phyloP scores from a whole-genome alignment of 2,888 invertebrate species.

The Colostygia pectinataria region DNA sequence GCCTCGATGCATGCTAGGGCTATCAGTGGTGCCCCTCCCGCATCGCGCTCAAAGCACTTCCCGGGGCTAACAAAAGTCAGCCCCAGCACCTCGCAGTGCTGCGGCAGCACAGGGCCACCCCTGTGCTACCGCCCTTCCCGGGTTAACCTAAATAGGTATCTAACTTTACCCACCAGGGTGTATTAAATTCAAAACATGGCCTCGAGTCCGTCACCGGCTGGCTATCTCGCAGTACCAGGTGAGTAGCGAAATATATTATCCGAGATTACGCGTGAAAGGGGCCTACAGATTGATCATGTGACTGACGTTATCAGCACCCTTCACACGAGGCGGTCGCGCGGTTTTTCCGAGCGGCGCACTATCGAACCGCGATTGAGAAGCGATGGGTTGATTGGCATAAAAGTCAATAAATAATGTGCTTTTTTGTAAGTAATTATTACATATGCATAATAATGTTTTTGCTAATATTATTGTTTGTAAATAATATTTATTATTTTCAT shows the following conservation, averaged over 20 bases:
- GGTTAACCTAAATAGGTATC: neutral
- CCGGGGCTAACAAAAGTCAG: no score
- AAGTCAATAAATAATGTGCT: neutral
- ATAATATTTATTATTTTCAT: no score
- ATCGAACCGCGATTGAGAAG: conserved; percentile 19
- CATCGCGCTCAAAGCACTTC: no score
- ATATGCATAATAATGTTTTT: no score
- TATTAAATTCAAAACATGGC: conserved; percentile 29
- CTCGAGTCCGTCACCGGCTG: conserved; percentile 32
- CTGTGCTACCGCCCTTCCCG: no score
- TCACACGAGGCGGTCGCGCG: conserved; percentile 27
- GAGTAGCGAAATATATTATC: conserved; percentile 61
- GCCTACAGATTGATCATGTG: conserved; percentile 50
- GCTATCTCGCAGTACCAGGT: conserved; percentile 40
- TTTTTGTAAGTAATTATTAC: neutral
- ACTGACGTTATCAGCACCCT: conserved; percentile 36
- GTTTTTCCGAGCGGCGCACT: conserved; percentile 18
- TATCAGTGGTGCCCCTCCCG: no score
- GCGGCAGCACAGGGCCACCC: no score
- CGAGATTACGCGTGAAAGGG: conserved; percentile 66
- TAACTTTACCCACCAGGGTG: neutral
- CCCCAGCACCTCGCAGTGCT: no score
- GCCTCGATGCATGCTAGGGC: no score
- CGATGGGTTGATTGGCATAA: conserved; percentile 7
- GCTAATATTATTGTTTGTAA: no score